Evolutionary conservation across 2,797 vertebrate genomes (phyloP).

Genomic region (Phoxinus dragarum): DNA sequence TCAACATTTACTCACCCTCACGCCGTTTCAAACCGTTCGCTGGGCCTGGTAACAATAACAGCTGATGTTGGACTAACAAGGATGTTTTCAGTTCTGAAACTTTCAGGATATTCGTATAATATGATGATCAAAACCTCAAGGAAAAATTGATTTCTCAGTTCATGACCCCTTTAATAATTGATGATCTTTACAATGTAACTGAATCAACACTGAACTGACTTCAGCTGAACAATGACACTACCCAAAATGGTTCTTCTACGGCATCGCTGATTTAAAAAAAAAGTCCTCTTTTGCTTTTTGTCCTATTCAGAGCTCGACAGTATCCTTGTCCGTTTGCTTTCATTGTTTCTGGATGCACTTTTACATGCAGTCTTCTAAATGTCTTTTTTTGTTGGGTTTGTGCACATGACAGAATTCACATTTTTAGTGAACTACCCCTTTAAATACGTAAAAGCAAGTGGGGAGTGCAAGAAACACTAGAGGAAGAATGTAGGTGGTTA

Average conservation of each 20-base stretch:
- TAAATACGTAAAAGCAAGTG: not conserved
- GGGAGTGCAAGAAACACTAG: not conserved
- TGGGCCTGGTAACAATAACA: no score
- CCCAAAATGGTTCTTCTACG: not conserved
- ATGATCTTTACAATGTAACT: no score
- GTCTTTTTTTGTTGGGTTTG: not conserved
- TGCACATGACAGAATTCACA: not conserved
- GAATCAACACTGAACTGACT: no score
- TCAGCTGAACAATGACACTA: no score
- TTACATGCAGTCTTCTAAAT: not conserved
- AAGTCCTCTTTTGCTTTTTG: not conserved
- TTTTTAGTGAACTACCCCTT: not conserved
- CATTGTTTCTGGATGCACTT: not conserved
- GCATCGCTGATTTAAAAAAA: no score
- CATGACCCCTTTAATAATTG: no score
- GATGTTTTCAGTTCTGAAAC: no score
- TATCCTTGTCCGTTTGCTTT: not conserved
- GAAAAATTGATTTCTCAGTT: no score
- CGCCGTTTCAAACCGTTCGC: not conserved
- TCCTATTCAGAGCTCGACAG: not conserved
- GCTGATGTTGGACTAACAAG: no score
- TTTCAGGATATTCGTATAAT: no score
- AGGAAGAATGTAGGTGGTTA: conserved; percentile 1
- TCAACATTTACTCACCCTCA: not conserved
- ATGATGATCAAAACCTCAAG: no score